These are phyloP conservation scores for Ameiurus melas DNA, from an alignment of 2,113 vertebrate genomes.

Conservation along the genomic window DNA sequence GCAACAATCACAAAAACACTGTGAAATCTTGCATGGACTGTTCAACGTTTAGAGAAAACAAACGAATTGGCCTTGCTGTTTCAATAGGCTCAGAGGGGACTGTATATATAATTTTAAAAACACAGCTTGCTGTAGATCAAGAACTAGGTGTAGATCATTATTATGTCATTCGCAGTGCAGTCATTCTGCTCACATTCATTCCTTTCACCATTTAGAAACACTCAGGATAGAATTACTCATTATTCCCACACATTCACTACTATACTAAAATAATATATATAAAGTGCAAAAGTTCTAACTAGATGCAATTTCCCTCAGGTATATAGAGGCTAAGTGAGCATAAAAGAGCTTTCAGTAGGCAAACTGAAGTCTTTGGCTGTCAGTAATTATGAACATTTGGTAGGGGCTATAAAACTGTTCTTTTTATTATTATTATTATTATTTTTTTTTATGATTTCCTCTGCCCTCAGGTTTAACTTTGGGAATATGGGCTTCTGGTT, in stretches of 20 bases:
- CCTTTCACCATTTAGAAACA: neutral
- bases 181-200: neutral
- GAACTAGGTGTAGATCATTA: neutral
- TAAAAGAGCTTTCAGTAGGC: too few relatives aligned
- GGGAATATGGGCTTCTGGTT: conserved; percentile 81
- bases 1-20: too few relatives aligned
- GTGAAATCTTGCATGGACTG: too few relatives aligned
- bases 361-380: too few relatives aligned
- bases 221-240: neutral
- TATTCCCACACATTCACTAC: neutral
- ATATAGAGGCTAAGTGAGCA: too few relatives aligned
- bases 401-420: neutral
- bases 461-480: conserved; percentile 76
- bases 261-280: too few relatives aligned
- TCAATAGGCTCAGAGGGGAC: too few relatives aligned
- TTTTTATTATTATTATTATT: neutral
- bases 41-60: too few relatives aligned
- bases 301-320: too few relatives aligned
- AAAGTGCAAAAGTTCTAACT: too few relatives aligned
- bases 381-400: neutral
- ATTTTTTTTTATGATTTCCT: neutral
- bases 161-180: neutral
- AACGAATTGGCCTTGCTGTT: too few relatives aligned
- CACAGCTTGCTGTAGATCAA: too few relatives aligned
- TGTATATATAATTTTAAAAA: neutral